Base-by-base conservation (phyloP, 1,140 invertebrate genomes). In the Zaprionus tsacasi region DNA sequence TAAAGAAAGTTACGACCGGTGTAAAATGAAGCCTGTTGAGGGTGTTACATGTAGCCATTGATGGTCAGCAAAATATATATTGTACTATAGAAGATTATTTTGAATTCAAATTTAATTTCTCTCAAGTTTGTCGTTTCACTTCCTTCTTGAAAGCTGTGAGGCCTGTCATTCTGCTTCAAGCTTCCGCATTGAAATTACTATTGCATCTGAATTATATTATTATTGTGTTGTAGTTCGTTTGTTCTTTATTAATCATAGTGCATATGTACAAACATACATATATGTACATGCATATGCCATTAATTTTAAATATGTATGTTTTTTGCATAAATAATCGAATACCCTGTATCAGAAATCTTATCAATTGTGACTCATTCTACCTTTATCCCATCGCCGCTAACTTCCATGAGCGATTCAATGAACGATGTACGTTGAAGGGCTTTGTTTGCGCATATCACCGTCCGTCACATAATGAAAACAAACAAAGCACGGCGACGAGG, bases 131-230 rank as follows among this genome's bases (percentile, higher is more conserved):
- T 58, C 10, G 55, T 57, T 76, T 11, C 52, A 61, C 57, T 76
- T 76, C 74, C 74, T 61, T 57, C 36, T 61, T 0, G 7, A 25
- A 36, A n/a, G 63, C n/a, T 69, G 35, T 43, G 25, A 6, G 35
- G 40, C 12, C 48, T 58, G 52, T 54, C 38, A 52, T 52, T 65
- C 13, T 33, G 33, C 8, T 48, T 30, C 33, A 21, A 72, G 45
- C 27, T 75, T 75, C 72, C 72, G 72, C 67, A 69, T 87, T 86
- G 50, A 55, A 70, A 27, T 60, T 38, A 54, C 56, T 65, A 65
- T 50, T 70, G 54, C 65, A 65, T n/a, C 36, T 55, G 1, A 43
- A n/a, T 65, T 35, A 17, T 30, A 6, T 17, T 3, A 13, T 30
- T 30, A 2, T 30, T 35, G 33, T 35, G 6, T 35, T 68, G 59